Conservation (phyloP, 2,113 vertebrate genomes). For the Martes martes region DNA sequence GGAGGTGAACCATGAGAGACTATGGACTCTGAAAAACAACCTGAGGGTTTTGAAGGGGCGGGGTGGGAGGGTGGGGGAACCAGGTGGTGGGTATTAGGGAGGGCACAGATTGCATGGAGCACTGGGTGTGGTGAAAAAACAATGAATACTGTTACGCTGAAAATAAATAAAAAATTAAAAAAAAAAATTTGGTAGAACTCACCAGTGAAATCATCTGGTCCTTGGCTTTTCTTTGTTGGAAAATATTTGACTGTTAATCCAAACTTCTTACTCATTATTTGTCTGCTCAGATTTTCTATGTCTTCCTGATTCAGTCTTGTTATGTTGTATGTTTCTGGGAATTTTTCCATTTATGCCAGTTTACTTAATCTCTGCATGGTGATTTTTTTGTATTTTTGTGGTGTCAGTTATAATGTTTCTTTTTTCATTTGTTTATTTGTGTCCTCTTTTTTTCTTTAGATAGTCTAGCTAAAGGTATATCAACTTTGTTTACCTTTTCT, state of each 20-base stretch:
- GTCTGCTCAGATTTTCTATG: not conserved
- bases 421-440: not conserved
- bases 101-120: too few relatives aligned
- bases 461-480: not conserved
- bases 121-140: too few relatives aligned
- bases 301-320: not conserved
- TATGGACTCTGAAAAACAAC: too few relatives aligned
- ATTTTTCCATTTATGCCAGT: not conserved
- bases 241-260: not conserved
- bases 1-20: too few relatives aligned
- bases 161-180: too few relatives aligned
- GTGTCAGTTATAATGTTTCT: not conserved
- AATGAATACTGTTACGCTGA: too few relatives aligned
- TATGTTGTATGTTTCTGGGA: not conserved
- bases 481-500: not conserved
- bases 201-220: not conserved
- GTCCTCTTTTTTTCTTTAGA: not conserved
- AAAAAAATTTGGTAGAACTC: not conserved
- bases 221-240: not conserved
- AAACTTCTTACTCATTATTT: not conserved
- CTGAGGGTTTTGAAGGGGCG: too few relatives aligned
- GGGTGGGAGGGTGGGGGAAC: too few relatives aligned
- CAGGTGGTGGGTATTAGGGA: too few relatives aligned
- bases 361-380: not conserved
- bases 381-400: not conserved